Evolutionary conservation across 2,888 invertebrate genomes (phyloP), one percentile per base, ranked within the genome.

Genomic region (Toxonevra muliebris): DNA sequence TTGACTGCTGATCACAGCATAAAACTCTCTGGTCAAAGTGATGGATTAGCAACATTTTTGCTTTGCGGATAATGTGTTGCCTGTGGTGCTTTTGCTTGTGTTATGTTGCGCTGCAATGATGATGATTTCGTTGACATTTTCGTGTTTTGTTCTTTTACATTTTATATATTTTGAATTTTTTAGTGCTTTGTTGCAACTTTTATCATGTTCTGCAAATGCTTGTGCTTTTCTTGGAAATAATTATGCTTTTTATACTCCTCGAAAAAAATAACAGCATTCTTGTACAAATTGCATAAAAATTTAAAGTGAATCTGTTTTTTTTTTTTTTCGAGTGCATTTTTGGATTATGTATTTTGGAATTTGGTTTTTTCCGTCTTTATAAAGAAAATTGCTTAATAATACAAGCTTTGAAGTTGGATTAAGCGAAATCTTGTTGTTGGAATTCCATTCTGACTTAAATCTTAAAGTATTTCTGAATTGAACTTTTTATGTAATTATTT

Each of bases 41-140:
- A 81, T 81, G 81, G 81, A 82, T 81, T 81, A 81, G 81, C 81
- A 80, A 81, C 81, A 80, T 55, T 65, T 59, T 68, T 72, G 55
- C 42, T 64, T 61, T 59, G 64, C 19, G 60, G 61, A 45, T 54
- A 41, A 30, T 30, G 30, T 30, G 30, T 30, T 30, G 30, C 7
- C 7, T 30, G 30, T 30, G 30, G 30, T 30, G 30, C 30, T 30
- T 30, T 30, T 30, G 30, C 30, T 30, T 30, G 30, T 30, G 30
- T 30, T 30, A 2, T 4, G 30, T 30, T 30, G 30, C 30, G 30
- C 30, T 30, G 30, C 30, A 30, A 30, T 30, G 30, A 2, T 30
- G 30, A 30, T 30, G 30, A 30, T 30, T 40, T 52, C 50, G 41
- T 58, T 30, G 41, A 9, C n/a, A 50, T 69, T 59, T 20, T 50